phyloP scores from a whole-genome alignment of 1,140 invertebrate genomes.

The Rhizoglyphus robini region DNA sequence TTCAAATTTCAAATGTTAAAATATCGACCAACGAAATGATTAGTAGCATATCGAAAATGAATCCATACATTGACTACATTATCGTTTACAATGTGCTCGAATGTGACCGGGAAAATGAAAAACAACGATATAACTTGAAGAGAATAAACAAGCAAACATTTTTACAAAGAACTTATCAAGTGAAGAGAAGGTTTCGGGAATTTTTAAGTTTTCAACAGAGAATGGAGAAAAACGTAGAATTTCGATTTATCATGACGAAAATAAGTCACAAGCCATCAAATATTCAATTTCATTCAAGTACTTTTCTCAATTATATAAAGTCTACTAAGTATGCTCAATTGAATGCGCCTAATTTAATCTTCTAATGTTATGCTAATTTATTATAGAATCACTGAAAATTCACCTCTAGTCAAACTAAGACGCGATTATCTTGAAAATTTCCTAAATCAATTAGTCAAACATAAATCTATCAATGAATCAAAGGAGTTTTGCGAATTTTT shows the following conservation, averaged over 20 bases:
- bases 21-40: not conserved
- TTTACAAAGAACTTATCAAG: conserved; percentile 3
- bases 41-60: not conserved
- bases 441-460: not conserved
- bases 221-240: not conserved
- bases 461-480: conserved; percentile 5
- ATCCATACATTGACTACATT: conserved; percentile 12
- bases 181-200: not conserved
- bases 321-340: not conserved
- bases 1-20: not conserved
- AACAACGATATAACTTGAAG: not conserved
- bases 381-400: not conserved
- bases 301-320: not conserved
- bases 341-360: too few species aligned
- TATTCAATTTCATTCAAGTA: conserved; percentile 9
- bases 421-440: not conserved
- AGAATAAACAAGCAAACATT: not conserved
- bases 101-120: not conserved
- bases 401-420: not conserved
- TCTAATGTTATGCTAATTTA: not conserved
- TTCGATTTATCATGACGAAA: not conserved
- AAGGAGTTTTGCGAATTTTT: conserved; percentile 16
- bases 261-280: not conserved
- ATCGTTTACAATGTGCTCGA: conserved; percentile 3
- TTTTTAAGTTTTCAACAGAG: conserved; percentile 3